Base-by-base conservation (phyloP, 2,888 invertebrate genomes). In the Dynastes hyllus region DNA sequence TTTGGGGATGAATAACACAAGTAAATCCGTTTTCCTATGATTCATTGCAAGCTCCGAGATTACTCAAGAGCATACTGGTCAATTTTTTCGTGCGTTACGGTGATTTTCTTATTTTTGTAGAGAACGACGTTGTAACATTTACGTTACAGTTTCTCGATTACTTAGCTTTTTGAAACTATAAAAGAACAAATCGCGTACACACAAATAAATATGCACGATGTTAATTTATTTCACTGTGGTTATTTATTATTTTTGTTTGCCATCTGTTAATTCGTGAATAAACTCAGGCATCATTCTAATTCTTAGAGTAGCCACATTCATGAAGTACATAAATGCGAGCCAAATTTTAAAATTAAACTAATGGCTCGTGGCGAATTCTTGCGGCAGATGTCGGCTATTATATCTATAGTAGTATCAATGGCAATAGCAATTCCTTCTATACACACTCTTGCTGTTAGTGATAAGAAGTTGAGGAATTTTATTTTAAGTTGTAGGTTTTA, bases 211-310 rank as follows among this genome's bases (percentile, higher is more conserved):
- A 55, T 55, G 5, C 2, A 16, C 55, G 55, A 55, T 5, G 55
- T 55, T 55, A 55, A 16, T 55, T 55, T 16, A 16, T 16, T 55
- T 55, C 55, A 55, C 6, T n/a, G 8, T 16, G 16, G 40, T 40
- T 66, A 66, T 66, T 66, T 66, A 66, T 66, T 66, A 66, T 66
- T 66, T 66, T 66, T 66, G 66, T 40, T 66, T 66, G 66, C 66
- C 66, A 66, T 66, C 16, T 40, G 66, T 66, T 66, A 66, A 66
- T 66, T 66, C 40, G 45, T 66, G 66, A 66, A 66, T 66, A 66
- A 66, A 66, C 40, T 29, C 66, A 45, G 29, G 66, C 66, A 66
- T 45, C 45, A 66, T 16, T 22, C 37, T 66, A 40, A 3, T 40
- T 37, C 40, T 66, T 16, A n/a, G n/a, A 40, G 16, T 45, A 9